These are phyloP conservation scores for Drosophila borborema DNA, from an alignment of 2,888 invertebrate species.

Conservation along the genomic window DNA sequence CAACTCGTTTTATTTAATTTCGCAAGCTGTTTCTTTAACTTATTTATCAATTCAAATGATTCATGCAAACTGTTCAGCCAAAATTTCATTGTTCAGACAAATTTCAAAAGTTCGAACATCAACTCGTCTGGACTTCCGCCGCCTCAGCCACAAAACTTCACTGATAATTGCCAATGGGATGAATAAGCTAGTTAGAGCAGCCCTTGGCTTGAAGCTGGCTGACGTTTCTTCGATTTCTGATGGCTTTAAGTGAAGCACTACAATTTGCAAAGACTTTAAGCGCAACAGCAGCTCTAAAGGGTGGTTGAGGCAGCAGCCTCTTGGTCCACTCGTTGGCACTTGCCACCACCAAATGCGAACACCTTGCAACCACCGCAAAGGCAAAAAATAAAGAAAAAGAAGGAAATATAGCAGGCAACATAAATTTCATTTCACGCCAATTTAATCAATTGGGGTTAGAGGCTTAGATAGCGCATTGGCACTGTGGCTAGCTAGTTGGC, in stretches of 20 bases:
- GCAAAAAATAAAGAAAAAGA: not conserved
- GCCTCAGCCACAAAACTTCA: conserved; percentile 9
- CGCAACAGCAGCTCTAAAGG: conserved; percentile 12
- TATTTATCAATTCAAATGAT: conserved; percentile 14
- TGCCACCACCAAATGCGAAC: conserved; percentile 39
- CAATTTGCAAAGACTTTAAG: conserved; percentile 41
- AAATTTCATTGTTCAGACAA: conserved; percentile 18
- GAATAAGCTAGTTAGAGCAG: conserved; percentile 21
- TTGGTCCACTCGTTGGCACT: conserved; percentile 28
- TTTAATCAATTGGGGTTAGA: conserved; percentile 78
- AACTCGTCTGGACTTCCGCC: conserved; percentile 28
- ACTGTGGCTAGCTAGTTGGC: not conserved
- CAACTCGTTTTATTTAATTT: not conserved
- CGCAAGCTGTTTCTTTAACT: not conserved
- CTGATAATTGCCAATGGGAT: conserved; percentile 33
- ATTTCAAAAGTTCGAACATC: conserved; percentile 22
- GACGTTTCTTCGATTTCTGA: conserved; percentile 3
- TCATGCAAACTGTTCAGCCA: not conserved
- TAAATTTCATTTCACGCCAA: conserved; percentile 80
- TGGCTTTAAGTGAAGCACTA: conserved; percentile 41
- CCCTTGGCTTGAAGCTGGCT: conserved; percentile 17
- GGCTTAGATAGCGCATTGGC: conserved; percentile 38
- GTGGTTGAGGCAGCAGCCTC: conserved; percentile 12
- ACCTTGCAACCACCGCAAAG: conserved; percentile 61
- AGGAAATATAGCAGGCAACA: conserved; percentile 52